Evolutionary conservation across 2,888 invertebrate genomes (phyloP), one percentile per base, ranked within the genome.

Genomic region (Dinocampus coccinellae): DNA sequence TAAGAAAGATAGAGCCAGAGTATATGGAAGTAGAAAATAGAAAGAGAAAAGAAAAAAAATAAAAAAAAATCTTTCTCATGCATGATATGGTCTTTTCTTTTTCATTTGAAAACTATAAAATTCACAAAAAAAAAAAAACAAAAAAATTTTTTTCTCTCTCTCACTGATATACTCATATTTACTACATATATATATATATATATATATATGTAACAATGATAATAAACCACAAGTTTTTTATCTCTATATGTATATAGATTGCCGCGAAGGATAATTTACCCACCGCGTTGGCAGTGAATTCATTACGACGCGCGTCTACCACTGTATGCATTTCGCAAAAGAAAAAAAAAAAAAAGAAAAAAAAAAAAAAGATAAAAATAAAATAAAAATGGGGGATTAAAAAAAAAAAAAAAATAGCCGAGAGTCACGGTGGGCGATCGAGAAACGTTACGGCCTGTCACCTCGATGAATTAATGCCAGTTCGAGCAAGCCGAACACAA

Each of bases 391-490:
- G 26, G n/a, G n/a, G 53, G 33, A n/a, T 57, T 62, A 70, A 66
- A 60, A 62, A 69, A 60, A 64, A 47, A 63, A 64, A 69, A 62
- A 66, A 52, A 68, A 52, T 47, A n/a, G n/a, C 36, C 22, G 57
- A 29, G 57, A 57, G 60, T 52, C 66, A 52, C 62, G 52, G 34
- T 65, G 58, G 61, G 34, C 71, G 71, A 71, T 71, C 42, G 57
- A 24, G 47, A 65, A 61, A 63, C 58, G 67, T 72, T 72, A 67
- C 55, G 72, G 67, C 39, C 72, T 63, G 72, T 72, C 72, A 63
- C 67, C 63, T 62, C 42, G 62, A 67, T 68, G 67, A 72, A 68
- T 72, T 72, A 72, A 72, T 72, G 47, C 57, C 57, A 57, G 66
- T 63, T 66, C 39, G 47, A 69, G 62, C 65, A 68, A 58, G 53